Base-by-base conservation (phyloP, 2,113 vertebrate species). In the Sebastes schlegelii region DNA sequence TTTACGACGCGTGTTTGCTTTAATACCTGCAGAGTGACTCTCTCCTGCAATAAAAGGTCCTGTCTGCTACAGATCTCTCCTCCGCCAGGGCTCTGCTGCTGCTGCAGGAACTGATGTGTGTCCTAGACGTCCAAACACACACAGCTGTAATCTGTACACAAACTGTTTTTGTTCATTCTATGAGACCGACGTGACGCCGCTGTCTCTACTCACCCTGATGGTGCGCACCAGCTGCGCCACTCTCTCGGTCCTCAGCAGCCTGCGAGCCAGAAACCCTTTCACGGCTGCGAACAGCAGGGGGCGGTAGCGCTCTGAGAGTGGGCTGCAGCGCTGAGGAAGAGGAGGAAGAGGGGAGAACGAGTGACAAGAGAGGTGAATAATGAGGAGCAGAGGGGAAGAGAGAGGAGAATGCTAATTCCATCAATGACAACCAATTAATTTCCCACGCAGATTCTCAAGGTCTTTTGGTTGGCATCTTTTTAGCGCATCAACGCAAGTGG, bases 401-500 rank as follows among this genome's bases (percentile, higher is more conserved):
- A 91, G 92, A 90, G 89, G 90, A 91, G 90, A 94, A 94, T 94
- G 88, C 91, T 91, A 93, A 94, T 93, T 92, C 82, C 84, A 90
- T 91, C 92, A 93, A 89, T 93, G 94, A 93, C 92, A 93, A 91
- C 90, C 91, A 92, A 94, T 93, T 94, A 91, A 94, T 94, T 92
- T 93, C 90, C 88, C 80, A 26, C 82, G 54, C 80, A 91, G 88
- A 89, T 77, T 88, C 83, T 93, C 94, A 93, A 93, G 91, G 93
- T 92, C 89, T 79, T 94, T 83, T 67, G 75, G 67, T 80, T 86
- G 91, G 85, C 91, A 89, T 92, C 92, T 90, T 80, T 89, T 92
- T 89, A 88, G 91, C 49, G 68, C 85, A 85, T 87, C 76, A 71
- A 70, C 9, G 46, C 70, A 57, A 80, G 82, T 78, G 83, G 85